Evolutionary conservation across 2,113 vertebrate genomes (phyloP), one percentile per base, ranked within the genome.

Genomic region (Hippoglossus stenolepis): DNA sequence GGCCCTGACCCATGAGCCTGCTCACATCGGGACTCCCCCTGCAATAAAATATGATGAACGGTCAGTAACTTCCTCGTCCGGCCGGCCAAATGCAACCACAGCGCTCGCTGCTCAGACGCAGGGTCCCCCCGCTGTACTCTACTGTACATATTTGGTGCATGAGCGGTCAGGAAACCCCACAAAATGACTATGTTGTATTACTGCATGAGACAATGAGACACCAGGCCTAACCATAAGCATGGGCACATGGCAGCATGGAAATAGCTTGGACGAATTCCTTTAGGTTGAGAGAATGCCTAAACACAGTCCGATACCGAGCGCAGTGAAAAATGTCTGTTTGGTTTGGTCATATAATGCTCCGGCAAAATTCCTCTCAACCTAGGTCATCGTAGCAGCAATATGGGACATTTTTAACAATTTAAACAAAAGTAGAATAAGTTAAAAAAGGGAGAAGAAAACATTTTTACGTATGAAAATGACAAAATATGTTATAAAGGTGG

Each of bases 81-180:
- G 20, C 73, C 1, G 70, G 77, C 84, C 84, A 80, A 72, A 61
- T 20, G 35, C 57, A 77, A 88, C 86, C 84, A 12, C 88, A 82
- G 76, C 53, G 6, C 77, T 85, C 13, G 2, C 80, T 58, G 71
- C 64, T 87, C 76, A 71, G 85, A 83, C 61, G 15, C 73, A 65
- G 65, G 60, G 65, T 82, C 72, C 84, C 23, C 73, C 74, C 20
- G 49, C 63, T 73, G 45, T 56, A 70, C 73, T 78, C 72, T 45
- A 62, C 80, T 86, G 74, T 68, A 77, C 83, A 84, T 89, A 91
- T 86, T 87, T 90, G 87, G 86, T 77, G 77, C 66, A 35, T 40
- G 65, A 17, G 86, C 38, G 89, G 92, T 90, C 82, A 89, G 89
- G 80, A 93, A 89, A 75, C 78, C 85, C 89, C 84, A 89, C 87